Percentiles rank a stretch among this genome's conserved stretches.
These are phyloP conservation scores for Linurgus olivaceus DNA, from an alignment of 2,797 vertebrate genomes.

Conservation along the genomic window DNA sequence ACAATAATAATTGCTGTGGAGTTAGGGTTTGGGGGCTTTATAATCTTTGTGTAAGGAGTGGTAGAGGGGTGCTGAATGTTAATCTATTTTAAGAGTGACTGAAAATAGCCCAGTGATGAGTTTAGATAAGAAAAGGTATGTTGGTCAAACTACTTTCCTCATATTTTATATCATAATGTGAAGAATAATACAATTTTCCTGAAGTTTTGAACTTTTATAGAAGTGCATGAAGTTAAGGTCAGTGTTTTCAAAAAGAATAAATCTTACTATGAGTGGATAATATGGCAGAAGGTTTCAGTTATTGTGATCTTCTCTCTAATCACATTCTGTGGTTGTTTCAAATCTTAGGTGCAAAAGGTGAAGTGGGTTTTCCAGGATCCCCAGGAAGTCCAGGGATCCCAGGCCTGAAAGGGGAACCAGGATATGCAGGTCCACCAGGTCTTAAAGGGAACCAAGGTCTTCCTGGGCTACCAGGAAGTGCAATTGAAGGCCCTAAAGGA, in stretches of 20 bases:
- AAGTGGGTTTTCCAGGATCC: slow-evolving; percentile 86
- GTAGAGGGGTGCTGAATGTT: background rate
- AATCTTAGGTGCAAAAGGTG: slow-evolving; percentile 87
- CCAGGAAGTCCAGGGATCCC: slow-evolving; percentile 88
- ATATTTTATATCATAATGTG: background rate
- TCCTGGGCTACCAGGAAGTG: slow-evolving; percentile 80
- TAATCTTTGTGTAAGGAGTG: background rate
- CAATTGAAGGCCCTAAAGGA: slow-evolving; percentile 90
- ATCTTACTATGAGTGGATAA: background rate
- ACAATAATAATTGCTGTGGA: background rate
- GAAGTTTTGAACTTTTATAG: background rate
- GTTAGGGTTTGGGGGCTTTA: background rate
- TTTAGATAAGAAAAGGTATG: background rate
- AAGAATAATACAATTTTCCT: background rate
- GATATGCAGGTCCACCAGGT: slow-evolving; percentile 80
- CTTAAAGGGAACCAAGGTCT: slow-evolving; percentile 80
- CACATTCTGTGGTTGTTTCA: background rate
- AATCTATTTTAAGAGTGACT: background rate
- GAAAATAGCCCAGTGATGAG: background rate
- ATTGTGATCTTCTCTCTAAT: background rate
- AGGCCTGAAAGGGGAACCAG: slow-evolving; percentile 91
- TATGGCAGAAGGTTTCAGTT: background rate
- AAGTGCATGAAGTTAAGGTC: background rate
- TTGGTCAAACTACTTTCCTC: background rate
- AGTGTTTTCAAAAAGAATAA: background rate